Percentiles rank a stretch among this genome's conserved stretches.
phyloP scores from a whole-genome alignment of 2,888 invertebrate species.

The Morinoia aosen region DNA sequence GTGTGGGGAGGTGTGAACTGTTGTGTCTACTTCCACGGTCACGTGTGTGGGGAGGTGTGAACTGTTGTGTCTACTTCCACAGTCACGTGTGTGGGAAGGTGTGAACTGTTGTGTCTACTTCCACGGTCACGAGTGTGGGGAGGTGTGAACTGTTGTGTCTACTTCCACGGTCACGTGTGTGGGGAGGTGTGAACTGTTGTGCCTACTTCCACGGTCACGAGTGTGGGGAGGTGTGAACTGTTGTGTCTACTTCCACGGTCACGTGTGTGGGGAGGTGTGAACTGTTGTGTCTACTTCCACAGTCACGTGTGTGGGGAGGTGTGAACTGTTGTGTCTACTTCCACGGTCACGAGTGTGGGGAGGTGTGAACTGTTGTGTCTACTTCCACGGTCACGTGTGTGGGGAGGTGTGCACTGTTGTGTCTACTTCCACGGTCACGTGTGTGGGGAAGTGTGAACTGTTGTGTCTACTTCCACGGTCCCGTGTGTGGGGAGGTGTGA shows the following conservation, averaged over 20 bases:
- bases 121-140: background rate
- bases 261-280: constrained; percentile 72
- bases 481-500: constrained; percentile 64
- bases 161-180: constrained; percentile 74
- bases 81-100: constrained; percentile 73
- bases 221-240: constrained; percentile 74
- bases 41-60: constrained; percentile 73
- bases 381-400: constrained; percentile 69
- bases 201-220: too few relatives aligned
- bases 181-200: constrained; percentile 69
- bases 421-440: constrained; percentile 74
- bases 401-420: constrained; percentile 74
- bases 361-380: constrained; percentile 68
- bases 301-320: background rate
- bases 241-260: constrained; percentile 74
- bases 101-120: constrained; percentile 29
- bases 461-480: too few relatives aligned
- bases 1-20: constrained; percentile 71
- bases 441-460: constrained; percentile 71
- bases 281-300: too few relatives aligned
- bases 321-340: constrained; percentile 73
- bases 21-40: too few relatives aligned
- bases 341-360: constrained; percentile 73
- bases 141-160: constrained; percentile 72
- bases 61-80: constrained; percentile 73